Evolutionary conservation across 2,888 invertebrate species (phyloP).

Genomic region (Melanostoma scalare): DNA sequence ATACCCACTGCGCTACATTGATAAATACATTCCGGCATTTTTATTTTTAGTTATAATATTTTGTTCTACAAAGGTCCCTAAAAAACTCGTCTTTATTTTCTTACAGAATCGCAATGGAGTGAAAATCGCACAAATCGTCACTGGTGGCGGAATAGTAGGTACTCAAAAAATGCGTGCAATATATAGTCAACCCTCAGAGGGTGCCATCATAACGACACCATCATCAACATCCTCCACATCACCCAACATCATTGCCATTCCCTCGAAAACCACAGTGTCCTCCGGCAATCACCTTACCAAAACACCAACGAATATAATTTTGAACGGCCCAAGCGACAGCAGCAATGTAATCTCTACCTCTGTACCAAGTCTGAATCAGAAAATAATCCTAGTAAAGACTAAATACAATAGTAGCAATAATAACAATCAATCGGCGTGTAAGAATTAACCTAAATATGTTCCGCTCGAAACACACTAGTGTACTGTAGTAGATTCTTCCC

Average conservation of each 20-base stretch:
- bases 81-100: neutral
- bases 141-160: constrained; percentile 25
- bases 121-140: constrained; percentile 75
- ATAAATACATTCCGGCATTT: too few relatives aligned
- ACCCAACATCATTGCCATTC: constrained; percentile 60
- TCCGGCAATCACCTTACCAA: constrained; percentile 49
- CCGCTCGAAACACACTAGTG: constrained; percentile 20
- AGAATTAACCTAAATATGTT: constrained; percentile 47
- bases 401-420: constrained; percentile 71
- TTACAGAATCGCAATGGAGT: constrained; percentile 72
- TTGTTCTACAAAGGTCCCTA: neutral
- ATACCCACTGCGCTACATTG: too few relatives aligned
- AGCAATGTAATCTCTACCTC: constrained; percentile 67
- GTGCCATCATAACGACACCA: constrained; percentile 80
- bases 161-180: constrained; percentile 77
- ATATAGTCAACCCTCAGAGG: constrained; percentile 78
- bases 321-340: constrained; percentile 50
- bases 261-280: constrained; percentile 41
- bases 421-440: constrained; percentile 67
- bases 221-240: constrained; percentile 73
- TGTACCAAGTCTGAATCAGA: constrained; percentile 76
- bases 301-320: constrained; percentile 65
- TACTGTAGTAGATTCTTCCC: constrained; percentile 22
- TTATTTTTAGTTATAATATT: too few relatives aligned
- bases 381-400: constrained; percentile 79